phyloP scores from a whole-genome alignment of 1,140 invertebrate species.

The Andrena cerasifolii region DNA sequence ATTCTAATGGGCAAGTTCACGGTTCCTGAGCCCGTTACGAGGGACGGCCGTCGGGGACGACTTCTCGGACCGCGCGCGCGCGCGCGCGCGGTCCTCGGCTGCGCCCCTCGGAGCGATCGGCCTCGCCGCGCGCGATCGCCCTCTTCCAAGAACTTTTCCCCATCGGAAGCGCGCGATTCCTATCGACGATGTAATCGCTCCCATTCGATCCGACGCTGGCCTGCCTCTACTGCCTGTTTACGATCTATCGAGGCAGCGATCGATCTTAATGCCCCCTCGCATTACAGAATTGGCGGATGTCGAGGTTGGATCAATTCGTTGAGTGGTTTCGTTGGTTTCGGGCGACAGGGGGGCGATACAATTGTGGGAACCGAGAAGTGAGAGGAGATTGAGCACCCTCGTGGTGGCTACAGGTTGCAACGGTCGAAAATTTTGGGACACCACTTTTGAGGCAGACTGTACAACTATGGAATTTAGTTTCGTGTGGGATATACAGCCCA shows the following conservation, averaged over 20 bases:
- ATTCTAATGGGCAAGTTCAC: constrained; percentile 52
- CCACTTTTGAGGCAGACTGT: too few relatives aligned
- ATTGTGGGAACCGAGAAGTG: too few relatives aligned
- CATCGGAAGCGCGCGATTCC: neutral
- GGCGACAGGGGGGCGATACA: too few relatives aligned
- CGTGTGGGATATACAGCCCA: too few relatives aligned
- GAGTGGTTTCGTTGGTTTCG: too few relatives aligned
- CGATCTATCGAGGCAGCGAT: neutral
- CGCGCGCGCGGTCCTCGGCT: neutral
- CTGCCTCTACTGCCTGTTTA: neutral
- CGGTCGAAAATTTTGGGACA: too few relatives aligned
- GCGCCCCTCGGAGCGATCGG: neutral
- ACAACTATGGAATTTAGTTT: too few relatives aligned
- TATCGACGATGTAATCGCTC: constrained; percentile 1
- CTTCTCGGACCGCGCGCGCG: neutral
- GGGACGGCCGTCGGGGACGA: constrained; percentile 13
- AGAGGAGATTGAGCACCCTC: too few relatives aligned
- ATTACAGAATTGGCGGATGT: too few relatives aligned
- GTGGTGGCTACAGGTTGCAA: too few relatives aligned
- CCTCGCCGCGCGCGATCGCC: neutral
- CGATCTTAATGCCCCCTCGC: neutral
- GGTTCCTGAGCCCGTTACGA: constrained; percentile 41
- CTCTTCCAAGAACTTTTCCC: constrained; percentile 1
- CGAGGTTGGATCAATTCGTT: too few relatives aligned
- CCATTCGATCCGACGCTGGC: neutral